Base-by-base conservation (phyloP, 1,140 invertebrate species). In the Cydia strobilella region DNA sequence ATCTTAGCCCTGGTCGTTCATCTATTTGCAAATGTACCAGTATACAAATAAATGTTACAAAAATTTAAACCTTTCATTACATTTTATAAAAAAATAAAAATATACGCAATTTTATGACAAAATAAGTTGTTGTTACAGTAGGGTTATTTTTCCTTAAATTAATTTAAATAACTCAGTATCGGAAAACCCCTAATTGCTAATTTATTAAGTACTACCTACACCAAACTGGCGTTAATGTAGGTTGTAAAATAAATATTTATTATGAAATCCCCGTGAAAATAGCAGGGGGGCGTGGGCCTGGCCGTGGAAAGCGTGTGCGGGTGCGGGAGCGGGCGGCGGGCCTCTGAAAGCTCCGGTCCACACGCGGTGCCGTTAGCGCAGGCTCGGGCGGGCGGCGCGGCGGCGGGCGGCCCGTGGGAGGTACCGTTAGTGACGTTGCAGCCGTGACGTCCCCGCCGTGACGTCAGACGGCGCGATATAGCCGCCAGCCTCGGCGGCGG, bases 351-450 rank as follows among this genome's bases (percentile, higher is more conserved):
- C 74, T 39, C 31, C 39, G 27, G 13, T 63, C 13, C 62, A 92
- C 92, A 86, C 87, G 90, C 91, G 86, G 80, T 92, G 88, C 90
- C 92, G 91, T 93, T 93, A 92, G 88, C 88, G 89, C 88, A 89
- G 89, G 89, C 88, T 90, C 90, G 87, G 89, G 86, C 90, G 90
- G 91, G 88, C 88, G 88, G 82, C 80, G 82, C 85, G 88, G 87
- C 85, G 85, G 86, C 88, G 89, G 88, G 89, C 88, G 89, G 88
- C 80, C 87, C 84, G 89, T 90, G 90, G 90, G 90, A 91, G 90
- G 91, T 92, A 90, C 91, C 91, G 91, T 92, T 92, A 91, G 89
- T 93, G 90, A 93, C 92, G 92, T 93, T 88, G 84, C 86, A 59
- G 73, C 74, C 45, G 82, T 90, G 90, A 93, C 92, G 92, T 93